A percentile compares a stretch with the other conserved stretches of the same genome.
Conservation (phyloP, 2,797 vertebrate genomes). For the Borostomias antarcticus region DNA sequence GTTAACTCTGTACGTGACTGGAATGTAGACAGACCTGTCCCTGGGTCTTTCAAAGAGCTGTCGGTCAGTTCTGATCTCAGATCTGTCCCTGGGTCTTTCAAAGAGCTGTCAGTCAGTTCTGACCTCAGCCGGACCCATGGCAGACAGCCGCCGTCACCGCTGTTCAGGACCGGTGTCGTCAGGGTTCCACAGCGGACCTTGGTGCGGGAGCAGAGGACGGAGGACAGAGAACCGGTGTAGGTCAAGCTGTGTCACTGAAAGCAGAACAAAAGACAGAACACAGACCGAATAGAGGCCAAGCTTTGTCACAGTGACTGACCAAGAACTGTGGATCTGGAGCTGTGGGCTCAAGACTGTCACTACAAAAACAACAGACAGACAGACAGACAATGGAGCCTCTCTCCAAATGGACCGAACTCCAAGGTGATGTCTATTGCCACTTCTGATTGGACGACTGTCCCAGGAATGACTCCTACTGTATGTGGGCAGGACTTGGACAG, state of each 20-base stretch:
- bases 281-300: neutral
- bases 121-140: neutral
- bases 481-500: slow-evolving; percentile 12
- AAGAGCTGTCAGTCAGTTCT: neutral
- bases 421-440: slow-evolving; percentile 36
- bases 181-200: neutral
- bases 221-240: too few species aligned
- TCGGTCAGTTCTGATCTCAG: neutral
- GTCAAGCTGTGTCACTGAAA: too few species aligned
- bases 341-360: slow-evolving; percentile 16
- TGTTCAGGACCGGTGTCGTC: neutral
- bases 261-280: neutral
- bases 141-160: neutral
- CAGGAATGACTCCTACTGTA: neutral
- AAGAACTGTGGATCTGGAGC: slow-evolving; percentile 20
- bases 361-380: slow-evolving; percentile 26
- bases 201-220: slow-evolving; percentile 5
- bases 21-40: neutral
- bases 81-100: neutral
- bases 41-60: too few species aligned
- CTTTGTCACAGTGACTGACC: slow-evolving; percentile 7
- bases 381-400: slow-evolving; percentile 18
- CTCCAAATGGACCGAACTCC: neutral
- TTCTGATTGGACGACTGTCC: slow-evolving; percentile 45
- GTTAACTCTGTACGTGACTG: neutral